Conservation (phyloP, 2,797 vertebrate species). For the Oreochromis grahami region DNA sequence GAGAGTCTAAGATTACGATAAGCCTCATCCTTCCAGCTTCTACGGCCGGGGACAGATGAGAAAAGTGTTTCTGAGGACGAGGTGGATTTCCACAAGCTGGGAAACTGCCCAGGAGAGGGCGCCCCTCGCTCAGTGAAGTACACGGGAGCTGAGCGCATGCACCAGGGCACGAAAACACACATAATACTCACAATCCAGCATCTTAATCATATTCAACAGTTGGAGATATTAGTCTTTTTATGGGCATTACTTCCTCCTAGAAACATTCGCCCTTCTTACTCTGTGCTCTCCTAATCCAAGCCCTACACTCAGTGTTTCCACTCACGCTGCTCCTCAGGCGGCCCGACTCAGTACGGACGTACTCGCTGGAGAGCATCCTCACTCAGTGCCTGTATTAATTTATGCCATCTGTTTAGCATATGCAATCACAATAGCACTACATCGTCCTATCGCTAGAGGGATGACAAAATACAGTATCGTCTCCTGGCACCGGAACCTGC, state of each 20-base stretch:
- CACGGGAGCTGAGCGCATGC: neutral
- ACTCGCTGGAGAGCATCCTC: neutral
- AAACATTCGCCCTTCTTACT: neutral
- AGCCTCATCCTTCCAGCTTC: constrained; percentile 7
- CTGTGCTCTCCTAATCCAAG: neutral
- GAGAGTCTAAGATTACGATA: constrained; percentile 19
- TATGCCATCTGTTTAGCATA: constrained; percentile 22
- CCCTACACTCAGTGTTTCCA: neutral
- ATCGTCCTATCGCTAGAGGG: constrained; percentile 5
- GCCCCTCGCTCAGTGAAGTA: neutral
- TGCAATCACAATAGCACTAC: neutral
- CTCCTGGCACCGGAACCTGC: neutral
- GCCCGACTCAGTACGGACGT: neutral
- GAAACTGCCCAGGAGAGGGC: constrained; percentile 64
- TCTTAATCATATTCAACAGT: constrained; percentile 14
- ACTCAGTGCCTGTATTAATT: neutral
- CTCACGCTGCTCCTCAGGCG: neutral
- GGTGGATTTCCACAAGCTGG: neutral
- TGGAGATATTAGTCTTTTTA: constrained; percentile 9
- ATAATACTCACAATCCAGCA: neutral
- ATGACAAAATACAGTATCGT: constrained; percentile 26
- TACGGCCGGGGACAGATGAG: neutral
- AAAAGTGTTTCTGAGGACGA: neutral
- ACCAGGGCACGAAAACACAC: neutral
- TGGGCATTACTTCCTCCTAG: neutral